Evolutionary conservation across 2,113 vertebrate genomes (phyloP).

Genomic region (Turnix velox): DNA sequence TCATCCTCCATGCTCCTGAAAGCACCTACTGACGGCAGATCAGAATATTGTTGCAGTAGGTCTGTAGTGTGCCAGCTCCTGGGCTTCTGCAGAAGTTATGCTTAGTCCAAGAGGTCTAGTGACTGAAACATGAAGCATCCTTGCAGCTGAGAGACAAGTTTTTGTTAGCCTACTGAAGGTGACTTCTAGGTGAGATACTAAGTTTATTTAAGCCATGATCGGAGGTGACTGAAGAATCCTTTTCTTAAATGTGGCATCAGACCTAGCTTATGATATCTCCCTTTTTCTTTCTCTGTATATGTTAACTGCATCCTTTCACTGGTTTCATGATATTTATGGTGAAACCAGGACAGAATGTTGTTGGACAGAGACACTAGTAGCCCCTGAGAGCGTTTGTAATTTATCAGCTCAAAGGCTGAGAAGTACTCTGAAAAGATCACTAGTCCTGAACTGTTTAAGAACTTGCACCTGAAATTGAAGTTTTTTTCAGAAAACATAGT

Average conservation of each 20-base stretch:
- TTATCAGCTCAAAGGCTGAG: neutral
- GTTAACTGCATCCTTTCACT: neutral
- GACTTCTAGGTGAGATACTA: neutral
- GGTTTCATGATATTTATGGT: neutral
- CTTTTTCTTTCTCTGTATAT: neutral
- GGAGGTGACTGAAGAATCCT: neutral
- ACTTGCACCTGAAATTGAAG: neutral
- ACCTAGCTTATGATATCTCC: rapidly evolving
- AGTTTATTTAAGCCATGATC: neutral
- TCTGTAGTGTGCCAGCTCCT: neutral
- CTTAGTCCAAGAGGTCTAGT: neutral
- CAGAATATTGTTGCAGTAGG: neutral
- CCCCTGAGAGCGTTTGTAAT: neutral
- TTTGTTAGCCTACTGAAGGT: neutral
- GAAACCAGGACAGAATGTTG: neutral
- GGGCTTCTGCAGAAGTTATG: rapidly evolving
- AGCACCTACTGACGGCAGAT: neutral
- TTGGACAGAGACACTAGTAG: neutral
- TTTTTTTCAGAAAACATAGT: neutral
- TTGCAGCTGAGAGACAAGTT: neutral
- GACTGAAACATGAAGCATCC: neutral
- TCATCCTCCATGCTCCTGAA: neutral
- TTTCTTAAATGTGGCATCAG: neutral
- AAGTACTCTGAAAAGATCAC: neutral
- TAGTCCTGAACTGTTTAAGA: neutral